Conservation (phyloP, 2,888 invertebrate genomes). For the Paralinhomoeus sp. region DNA sequence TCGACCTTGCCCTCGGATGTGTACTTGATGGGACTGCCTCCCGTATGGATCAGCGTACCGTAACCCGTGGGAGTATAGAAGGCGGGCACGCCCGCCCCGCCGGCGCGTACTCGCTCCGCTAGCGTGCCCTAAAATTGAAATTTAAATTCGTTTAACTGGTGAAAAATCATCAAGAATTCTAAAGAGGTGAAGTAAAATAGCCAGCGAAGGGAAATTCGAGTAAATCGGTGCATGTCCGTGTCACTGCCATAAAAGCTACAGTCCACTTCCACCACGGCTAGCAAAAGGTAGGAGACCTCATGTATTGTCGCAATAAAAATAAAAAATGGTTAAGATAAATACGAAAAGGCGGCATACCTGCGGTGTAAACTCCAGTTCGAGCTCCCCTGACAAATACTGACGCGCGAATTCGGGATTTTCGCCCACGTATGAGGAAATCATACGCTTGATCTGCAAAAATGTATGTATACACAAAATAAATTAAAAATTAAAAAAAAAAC, state of each 20-base stretch:
- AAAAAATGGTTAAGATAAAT: neutral
- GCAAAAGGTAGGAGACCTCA: neutral
- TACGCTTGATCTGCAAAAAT: conserved; percentile 56
- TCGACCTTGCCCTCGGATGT: conserved; percentile 43
- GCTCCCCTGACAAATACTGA: conserved; percentile 70
- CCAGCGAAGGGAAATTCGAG: no score
- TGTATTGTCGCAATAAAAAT: neutral
- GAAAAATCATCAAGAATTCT: no score
- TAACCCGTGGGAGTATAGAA: conserved; percentile 94
- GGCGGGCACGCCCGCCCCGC: conserved; percentile 91
- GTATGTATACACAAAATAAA: neutral
- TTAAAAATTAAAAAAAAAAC: neutral
- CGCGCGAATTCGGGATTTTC: conserved; percentile 92
- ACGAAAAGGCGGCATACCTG: conserved; percentile 38
- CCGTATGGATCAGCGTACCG: conserved; percentile 82
- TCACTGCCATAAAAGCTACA: no score
- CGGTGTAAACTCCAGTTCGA: conserved; percentile 62
- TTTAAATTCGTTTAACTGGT: neutral
- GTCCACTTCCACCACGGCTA: no score
- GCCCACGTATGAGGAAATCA: conserved; percentile 93
- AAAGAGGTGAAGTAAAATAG: no score
- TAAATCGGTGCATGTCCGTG: no score
- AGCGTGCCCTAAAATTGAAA: conserved; percentile 49
- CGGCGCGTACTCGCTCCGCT: conserved; percentile 80
- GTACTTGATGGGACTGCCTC: conserved; percentile 85